Base-by-base conservation (phyloP, 2,888 invertebrate species). In the Tortrix viridana region DNA sequence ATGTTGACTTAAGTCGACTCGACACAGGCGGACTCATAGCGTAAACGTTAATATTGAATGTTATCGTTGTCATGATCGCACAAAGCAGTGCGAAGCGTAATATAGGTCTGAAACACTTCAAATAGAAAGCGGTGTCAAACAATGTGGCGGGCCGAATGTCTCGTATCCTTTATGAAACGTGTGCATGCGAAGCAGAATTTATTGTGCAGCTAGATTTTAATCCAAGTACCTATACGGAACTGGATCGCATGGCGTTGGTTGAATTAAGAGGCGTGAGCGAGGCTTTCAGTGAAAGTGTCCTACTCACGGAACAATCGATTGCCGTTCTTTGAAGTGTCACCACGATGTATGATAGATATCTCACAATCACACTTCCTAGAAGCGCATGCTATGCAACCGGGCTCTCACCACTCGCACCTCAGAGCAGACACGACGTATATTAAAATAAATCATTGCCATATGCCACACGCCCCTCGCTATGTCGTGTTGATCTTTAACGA, bases 101-200 rank as follows among this genome's bases (percentile, higher is more conserved):
- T 57, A 19, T 57, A 56, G 50, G 62, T 62, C 20, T 60, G 55
- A 55, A 46, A 56, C 37, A 61, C 68, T 68, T 69, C 73, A 75
- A 82, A 79, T 86, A 89, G 89, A 90, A 90, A 90, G 90, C 84
- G 84, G 82, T 80, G 77, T 73, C 73, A 77, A 79, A 84, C 84
- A 82, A 81, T 84, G 76, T 76, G 71, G 74, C 74, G 68, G 72
- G 16, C 41, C 38, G 52, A 74, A 76, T 80, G 75, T 80, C 78
- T 70, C 74, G 77, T 82, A 82, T 84, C 85, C 82, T 85, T 85
- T 84, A 77, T 73, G 76, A 77, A 79, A 81, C 84, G 84, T 76
- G 72, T 78, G 86, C 82, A 85, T 87, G 80, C 79, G 77, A 82
- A 85, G 84, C 74, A 43, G 55, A 56, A 81, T 76, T 78, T 78